Base-by-base conservation (phyloP, 1,140 invertebrate genomes). In the Nebria ingens region DNA sequence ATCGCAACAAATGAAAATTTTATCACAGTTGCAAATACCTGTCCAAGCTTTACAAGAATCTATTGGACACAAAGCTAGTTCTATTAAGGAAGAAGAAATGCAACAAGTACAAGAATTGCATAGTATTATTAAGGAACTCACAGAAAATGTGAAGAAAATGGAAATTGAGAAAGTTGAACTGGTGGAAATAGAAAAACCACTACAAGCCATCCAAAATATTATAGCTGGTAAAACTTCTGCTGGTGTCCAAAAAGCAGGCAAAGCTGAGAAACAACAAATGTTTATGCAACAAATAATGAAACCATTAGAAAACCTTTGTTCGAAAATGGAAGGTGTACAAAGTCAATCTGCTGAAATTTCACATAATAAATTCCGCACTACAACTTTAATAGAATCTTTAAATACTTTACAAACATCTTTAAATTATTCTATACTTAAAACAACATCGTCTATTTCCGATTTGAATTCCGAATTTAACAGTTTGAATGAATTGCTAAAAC, bases 261-360 rank as follows among this genome's bases (percentile, higher is more conserved):
- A 55, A 57, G 45, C 53, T 21, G 23, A 58, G n/a, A 53, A 56
- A 19, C 56, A 64, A 49, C 62, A 66, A 54, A 62, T 61, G 2
- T 34, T 68, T 1, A 56, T 70, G 17, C 63, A 66, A 56, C 62
- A 62, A 49, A 58, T 70, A 9, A 19, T 64, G 2, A 51, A 58
- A 50, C 62, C 67, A 0, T 53, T 70, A 22, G 68, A 66, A 56
- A 59, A 59, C 15, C 53, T 66, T 12, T 45, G 40, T 45, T 45
- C 40, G 3, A 45, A 45, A 3, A 45, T 45, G 15, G 6, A 45
- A 45, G 6, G 9, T 12, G 40, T 17, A 11, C 40, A 45, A 17
- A 45, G 40, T 17, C 40, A 45, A 17, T 45, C 40, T 17, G 40
- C 17, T 45, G 9, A 6, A 45, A 17, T 45, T 9, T 45, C 40